Conservation (phyloP, 1,140 invertebrate genomes). For the Hyphantria cunea region DNA sequence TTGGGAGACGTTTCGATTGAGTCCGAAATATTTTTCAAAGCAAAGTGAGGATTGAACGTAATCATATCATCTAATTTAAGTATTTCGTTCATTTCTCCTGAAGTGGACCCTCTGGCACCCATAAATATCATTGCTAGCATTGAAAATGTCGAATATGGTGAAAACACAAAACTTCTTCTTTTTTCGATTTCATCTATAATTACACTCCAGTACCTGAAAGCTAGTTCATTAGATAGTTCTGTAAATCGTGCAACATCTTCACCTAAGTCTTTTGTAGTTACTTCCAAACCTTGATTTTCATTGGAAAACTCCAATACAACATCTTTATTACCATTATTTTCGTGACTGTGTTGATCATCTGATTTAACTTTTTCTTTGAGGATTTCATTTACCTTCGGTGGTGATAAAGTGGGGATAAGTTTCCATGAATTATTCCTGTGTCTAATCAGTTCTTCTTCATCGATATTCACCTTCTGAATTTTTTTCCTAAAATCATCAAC, state of each 20-base stretch:
- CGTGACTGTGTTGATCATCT: constrained; percentile 47
- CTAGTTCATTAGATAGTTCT: constrained; percentile 91
- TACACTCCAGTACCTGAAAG: constrained; percentile 90
- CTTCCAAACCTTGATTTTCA: constrained; percentile 88
- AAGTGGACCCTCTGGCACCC: constrained; percentile 92
- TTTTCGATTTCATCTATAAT: constrained; percentile 87
- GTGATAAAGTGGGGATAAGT: constrained; percentile 69
- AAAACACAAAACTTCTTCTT: constrained; percentile 90
- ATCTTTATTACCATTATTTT: constrained; percentile 57
- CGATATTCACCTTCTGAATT: constrained; percentile 76
- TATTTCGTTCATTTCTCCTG: constrained; percentile 94
- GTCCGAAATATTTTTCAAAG: constrained; percentile 92
- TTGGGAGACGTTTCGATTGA: constrained; percentile 85
- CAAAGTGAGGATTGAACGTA: constrained; percentile 93
- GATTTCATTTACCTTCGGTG: constrained; percentile 59
- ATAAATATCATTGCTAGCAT: constrained; percentile 94
- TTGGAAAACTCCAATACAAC: constrained; percentile 81
- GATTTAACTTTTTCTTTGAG: constrained; percentile 62
- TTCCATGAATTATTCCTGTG: constrained; percentile 77
- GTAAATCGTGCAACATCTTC: constrained; percentile 87
- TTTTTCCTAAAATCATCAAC: constrained; percentile 74
- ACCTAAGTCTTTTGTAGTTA: constrained; percentile 86
- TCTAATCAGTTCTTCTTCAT: constrained; percentile 64
- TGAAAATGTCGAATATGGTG: constrained; percentile 92
- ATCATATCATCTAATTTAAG: constrained; percentile 92